Base-by-base conservation (phyloP, 2,797 vertebrate genomes). In the Bradypodion pumilum region DNA sequence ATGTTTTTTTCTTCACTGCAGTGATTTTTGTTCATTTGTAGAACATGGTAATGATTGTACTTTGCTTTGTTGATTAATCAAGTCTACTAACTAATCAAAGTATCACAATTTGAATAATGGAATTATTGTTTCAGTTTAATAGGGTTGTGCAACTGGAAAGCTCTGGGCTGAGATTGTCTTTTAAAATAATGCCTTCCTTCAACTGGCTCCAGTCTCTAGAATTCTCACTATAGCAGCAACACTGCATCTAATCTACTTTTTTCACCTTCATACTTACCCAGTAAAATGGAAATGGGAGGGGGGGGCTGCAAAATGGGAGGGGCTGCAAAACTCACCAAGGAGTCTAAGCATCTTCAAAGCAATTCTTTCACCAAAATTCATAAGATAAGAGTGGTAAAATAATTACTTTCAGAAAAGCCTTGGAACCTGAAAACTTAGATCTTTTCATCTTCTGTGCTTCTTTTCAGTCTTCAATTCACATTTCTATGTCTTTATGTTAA, bases 71-170 rank as follows among this genome's bases (percentile, higher is more conserved):
- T 83, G 74, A 59, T 85, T 78, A 87, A 86, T 89, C 70, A 3
- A 85, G 90, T 77, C 44, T 75, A 25, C 80, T 90, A 91, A 63
- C 86, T 82, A 86, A 86, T 90, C 15, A 77, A 3, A 69, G 59
- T 12, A n/a, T 59, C 65, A 72, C 81, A 1, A 15, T 85, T 88
- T 89, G 68, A 83, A 79, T 86, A 89, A 84, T 6, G 21, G 40
- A 59, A 23, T 60, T 1, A 78, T 80, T 63, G 74, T 85, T 88
- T 89, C 35, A 70, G 80, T 90, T 87, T 75, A 86, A 42, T 60
- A 0, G 0, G 15, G 10, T 37, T 46, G 1, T 68, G 59, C 40
- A 91, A 86, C 85, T 89, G 13, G 76, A 86, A 89, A 82, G 35
- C 62, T 73, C 87, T 82, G 52, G 87, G 16, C 66, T 82, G 85